Evolutionary conservation across 30 jellyfish, hydroid and myxozoan genomes (phyloP).

Genomic region (Aurelia sp.): DNA sequence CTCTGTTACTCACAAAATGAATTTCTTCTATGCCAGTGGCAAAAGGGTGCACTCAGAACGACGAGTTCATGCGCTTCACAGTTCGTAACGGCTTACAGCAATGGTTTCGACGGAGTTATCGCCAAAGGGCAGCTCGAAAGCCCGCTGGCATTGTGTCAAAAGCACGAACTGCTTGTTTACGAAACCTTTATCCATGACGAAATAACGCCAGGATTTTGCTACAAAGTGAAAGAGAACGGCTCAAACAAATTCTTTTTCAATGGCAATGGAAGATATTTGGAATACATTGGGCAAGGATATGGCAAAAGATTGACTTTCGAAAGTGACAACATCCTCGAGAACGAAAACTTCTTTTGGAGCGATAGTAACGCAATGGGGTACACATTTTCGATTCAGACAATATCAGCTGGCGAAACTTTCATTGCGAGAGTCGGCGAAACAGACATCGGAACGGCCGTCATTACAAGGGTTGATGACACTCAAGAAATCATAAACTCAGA

Average conservation of each 20-base stretch:
- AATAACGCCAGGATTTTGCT: constrained; percentile 78
- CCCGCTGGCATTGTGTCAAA: background rate
- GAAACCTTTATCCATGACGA: constrained; percentile 49
- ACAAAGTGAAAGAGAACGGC: constrained; percentile 68
- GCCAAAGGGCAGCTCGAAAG: no score
- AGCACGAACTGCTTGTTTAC: constrained; percentile 58
- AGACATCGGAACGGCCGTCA: constrained; percentile 39
- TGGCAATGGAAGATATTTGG: constrained; percentile 63
- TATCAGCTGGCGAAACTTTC: constrained; percentile 58
- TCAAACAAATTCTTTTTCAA: constrained; percentile 55
- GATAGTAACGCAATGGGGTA: constrained; percentile 77
- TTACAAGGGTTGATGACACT: constrained; percentile 35
- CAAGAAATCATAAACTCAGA: constrained; percentile 60
- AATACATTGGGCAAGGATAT: constrained; percentile 76
- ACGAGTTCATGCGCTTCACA: background rate
- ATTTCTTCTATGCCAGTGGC: background rate
- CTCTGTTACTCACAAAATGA: constrained; percentile 11
- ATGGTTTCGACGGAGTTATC: no score
- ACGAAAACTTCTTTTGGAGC: constrained; percentile 82
- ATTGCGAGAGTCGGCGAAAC: constrained; percentile 25
- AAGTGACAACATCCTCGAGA: constrained; percentile 56
- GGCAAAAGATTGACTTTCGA: constrained; percentile 81
- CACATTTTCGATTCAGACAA: constrained; percentile 60
- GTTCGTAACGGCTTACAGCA: no score
- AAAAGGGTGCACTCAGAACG: background rate